A percentile compares a stretch with the other conserved stretches of the same genome.
Conservation (phyloP, 2,797 vertebrate species). For the Syngnathus acus region DNA sequence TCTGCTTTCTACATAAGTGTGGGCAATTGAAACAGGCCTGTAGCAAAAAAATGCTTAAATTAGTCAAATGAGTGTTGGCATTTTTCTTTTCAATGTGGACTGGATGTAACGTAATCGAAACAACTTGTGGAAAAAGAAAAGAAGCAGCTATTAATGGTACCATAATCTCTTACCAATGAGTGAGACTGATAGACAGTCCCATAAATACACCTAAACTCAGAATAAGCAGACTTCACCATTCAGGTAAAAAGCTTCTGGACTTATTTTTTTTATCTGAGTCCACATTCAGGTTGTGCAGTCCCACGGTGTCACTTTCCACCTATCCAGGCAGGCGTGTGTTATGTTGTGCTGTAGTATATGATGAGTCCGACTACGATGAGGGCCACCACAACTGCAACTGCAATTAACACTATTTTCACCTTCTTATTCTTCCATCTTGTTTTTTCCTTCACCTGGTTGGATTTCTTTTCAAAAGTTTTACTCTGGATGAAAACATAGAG, state of each 20-base stretch:
- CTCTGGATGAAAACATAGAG: conserved; percentile 39
- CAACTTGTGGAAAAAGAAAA: conserved; percentile 8
- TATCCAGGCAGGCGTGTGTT: background rate
- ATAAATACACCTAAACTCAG: conserved; percentile 29
- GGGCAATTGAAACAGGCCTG: background rate
- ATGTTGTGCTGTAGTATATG: conserved; percentile 17
- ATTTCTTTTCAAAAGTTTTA: conserved; percentile 61
- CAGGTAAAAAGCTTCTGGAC: conserved; percentile 13
- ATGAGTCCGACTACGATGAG: conserved; percentile 45
- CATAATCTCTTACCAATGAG: conserved; percentile 32
- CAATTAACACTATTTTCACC: conserved; percentile 50
- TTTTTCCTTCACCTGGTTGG: conserved; percentile 60
- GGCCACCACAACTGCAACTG: conserved; percentile 13
- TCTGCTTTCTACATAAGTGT: background rate
- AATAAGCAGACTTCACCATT: conserved; percentile 19
- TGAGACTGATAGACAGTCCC: conserved; percentile 8
- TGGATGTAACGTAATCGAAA: conserved; percentile 2
- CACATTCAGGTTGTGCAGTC: conserved; percentile 13
- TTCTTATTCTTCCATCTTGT: conserved; percentile 57
- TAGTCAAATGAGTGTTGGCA: background rate
- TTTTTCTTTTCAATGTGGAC: conserved; percentile 2
- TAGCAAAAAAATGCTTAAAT: background rate
- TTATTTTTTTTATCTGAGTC: background rate
- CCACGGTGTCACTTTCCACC: background rate
- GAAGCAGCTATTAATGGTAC: conserved; percentile 52